Evolutionary conservation across 2,888 invertebrate genomes (phyloP).

Genomic region (Himalopsyche kuldschensis): DNA sequence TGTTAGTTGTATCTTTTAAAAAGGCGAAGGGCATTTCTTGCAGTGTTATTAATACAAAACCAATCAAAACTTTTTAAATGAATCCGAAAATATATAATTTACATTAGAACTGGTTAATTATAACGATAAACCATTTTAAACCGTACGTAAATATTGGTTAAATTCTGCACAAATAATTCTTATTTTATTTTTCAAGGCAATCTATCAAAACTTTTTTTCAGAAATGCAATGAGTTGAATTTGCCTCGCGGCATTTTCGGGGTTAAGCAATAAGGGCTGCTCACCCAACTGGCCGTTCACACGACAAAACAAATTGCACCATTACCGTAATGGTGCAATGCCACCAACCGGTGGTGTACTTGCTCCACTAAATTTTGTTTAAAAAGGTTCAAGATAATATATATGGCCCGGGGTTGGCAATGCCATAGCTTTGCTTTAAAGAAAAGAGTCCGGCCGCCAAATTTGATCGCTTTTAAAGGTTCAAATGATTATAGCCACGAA

Average conservation of each 20-base stretch:
- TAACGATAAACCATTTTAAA: too few relatives aligned
- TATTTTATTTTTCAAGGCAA: too few relatives aligned
- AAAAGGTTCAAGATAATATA: conserved; percentile 11
- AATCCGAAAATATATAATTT: too few relatives aligned
- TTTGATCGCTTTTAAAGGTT: background rate
- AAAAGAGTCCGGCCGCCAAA: background rate
- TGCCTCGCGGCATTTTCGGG: background rate
- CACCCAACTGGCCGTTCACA: conserved; percentile 28
- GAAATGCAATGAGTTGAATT: background rate
- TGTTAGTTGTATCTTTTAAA: too few relatives aligned
- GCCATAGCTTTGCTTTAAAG: background rate
- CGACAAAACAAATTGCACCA: conserved; percentile 26
- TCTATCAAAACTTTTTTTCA: background rate
- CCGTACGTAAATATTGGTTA: too few relatives aligned
- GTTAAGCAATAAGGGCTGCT: background rate
- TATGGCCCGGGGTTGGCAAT: background rate
- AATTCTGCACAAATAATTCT: too few relatives aligned
- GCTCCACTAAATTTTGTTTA: conserved; percentile 15
- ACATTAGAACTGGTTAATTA: too few relatives aligned
- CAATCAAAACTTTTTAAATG: too few relatives aligned
- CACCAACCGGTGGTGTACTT: background rate
- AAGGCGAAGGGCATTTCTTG: too few relatives aligned
- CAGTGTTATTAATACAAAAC: too few relatives aligned
- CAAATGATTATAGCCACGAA: background rate
- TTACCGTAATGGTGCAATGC: background rate